Evolutionary conservation across 2,888 invertebrate genomes (phyloP), one percentile per base, ranked within the genome.

Genomic region (Trichopoda pennipes): DNA sequence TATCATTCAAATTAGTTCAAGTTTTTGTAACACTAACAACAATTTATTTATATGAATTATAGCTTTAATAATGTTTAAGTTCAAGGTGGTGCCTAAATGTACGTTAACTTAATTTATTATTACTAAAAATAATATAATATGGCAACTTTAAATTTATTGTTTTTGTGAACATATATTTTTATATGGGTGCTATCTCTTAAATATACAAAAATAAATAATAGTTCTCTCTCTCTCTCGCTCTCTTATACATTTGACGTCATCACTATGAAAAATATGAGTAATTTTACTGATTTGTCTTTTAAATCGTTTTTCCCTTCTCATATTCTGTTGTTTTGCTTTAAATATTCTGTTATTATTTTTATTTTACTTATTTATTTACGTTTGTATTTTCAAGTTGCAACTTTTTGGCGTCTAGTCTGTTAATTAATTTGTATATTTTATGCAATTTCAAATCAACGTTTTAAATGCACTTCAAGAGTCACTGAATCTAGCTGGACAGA

Each of bases 401-500:
- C 53, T 47, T 38, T 69, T 63, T 69, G 61, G 76, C 69, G 76
- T 77, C 76, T 69, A 61, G 76, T 69, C 76, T 61, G 32, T 55
- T 77, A 55, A 77, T 69, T 77, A 77, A 61, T 69, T 69, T 69
- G 47, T 75, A 61, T 69, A 55, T 77, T 77, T 55, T 63, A 69
- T 77, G 55, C 61, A 77, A 77, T 55, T 51, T 61, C 4, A 49
- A 64, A 51, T 12, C 51, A 61, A 72, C 17, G 8, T 32, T 61
- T 61, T 1, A 61, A 51, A n/a, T n/a, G 7, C 21, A 63, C 51
- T 72, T 2, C 14, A 53, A 7, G 16, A 47, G 16, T 32, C 47
- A 56, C 12, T 38, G 38, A 38, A 38, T 38, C 38, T 12, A 10
- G 10, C 38, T 12, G 12, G 38, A 38, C 10, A 38, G 38, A 12